Evolutionary conservation across 1,140 invertebrate genomes (phyloP).

Genomic region (Penaeus indicus): DNA sequence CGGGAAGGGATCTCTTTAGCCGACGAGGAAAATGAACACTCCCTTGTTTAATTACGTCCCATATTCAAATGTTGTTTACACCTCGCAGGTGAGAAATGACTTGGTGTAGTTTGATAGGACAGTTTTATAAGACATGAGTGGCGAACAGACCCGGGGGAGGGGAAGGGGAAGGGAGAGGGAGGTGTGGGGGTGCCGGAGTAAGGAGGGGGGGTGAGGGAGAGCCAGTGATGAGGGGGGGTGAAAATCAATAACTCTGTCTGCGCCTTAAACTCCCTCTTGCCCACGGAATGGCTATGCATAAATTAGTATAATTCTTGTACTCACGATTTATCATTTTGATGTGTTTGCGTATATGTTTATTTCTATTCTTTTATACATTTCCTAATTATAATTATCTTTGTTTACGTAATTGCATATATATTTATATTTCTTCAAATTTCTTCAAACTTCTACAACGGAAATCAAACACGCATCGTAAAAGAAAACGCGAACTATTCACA

Average conservation of each 20-base stretch:
- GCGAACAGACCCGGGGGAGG: slow-evolving; percentile 56
- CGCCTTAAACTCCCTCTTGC: slow-evolving; percentile 57
- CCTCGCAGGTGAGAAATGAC: slow-evolving; percentile 8
- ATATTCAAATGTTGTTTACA: neutral
- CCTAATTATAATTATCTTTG: too few species aligned
- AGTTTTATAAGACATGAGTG: slow-evolving; percentile 56
- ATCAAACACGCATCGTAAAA: too few species aligned
- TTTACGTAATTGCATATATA: too few species aligned
- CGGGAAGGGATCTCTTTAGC: neutral
- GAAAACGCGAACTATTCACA: too few species aligned
- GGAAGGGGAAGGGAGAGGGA: slow-evolving; percentile 1
- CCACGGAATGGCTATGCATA: slow-evolving; percentile 63
- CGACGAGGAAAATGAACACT: too few species aligned
- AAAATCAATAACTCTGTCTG: slow-evolving; percentile 63
- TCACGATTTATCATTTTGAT: slow-evolving; percentile 26
- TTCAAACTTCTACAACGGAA: too few species aligned
- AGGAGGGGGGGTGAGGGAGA: slow-evolving; percentile 1
- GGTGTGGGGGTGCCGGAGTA: neutral
- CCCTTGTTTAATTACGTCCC: neutral
- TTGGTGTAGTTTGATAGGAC: slow-evolving; percentile 46
- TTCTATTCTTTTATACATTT: too few species aligned
- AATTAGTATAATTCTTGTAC: slow-evolving; percentile 64
- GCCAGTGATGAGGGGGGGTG: slow-evolving; percentile 32
- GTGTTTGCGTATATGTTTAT: too few species aligned
- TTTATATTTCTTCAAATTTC: too few species aligned